Conservation (phyloP, 2,888 invertebrate species). For the Helicoverpa assulta region DNA sequence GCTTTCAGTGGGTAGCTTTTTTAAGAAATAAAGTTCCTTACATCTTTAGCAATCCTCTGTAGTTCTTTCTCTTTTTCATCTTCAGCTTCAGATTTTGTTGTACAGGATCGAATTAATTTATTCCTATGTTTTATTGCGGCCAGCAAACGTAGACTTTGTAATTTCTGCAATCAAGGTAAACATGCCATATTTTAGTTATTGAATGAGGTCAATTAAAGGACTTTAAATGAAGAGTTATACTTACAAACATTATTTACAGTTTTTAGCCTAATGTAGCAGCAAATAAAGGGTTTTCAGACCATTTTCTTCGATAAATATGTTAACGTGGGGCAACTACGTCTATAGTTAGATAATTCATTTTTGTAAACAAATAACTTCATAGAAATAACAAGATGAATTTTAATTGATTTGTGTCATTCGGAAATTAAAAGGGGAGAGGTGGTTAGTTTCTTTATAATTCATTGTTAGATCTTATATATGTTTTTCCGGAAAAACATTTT, state of each 20-base stretch:
- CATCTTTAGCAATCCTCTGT: slow-evolving; percentile 79
- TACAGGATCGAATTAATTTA: slow-evolving; percentile 56
- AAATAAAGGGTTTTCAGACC: background rate
- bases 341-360: background rate
- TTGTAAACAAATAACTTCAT: background rate
- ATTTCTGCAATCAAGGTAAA: slow-evolving; percentile 65
- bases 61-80: slow-evolving; percentile 84
- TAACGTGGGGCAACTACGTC: slow-evolving; percentile 3
- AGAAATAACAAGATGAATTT: too few species aligned
- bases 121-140: slow-evolving; percentile 41
- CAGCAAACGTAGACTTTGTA: slow-evolving; percentile 49
- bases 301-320: background rate
- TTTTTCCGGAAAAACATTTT: too few species aligned
- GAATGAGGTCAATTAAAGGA: slow-evolving; percentile 31
- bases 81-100: slow-evolving; percentile 66
- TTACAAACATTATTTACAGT: slow-evolving; percentile 60
- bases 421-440: too few species aligned
- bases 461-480: too few species aligned
- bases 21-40: slow-evolving; percentile 59
- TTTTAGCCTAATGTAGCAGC: background rate
- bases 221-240: slow-evolving; percentile 18
- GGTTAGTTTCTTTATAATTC: too few species aligned
- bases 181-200: background rate
- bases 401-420: too few species aligned
- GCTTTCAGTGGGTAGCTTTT: too few species aligned